phyloP scores from a whole-genome alignment of 2,113 vertebrate species.

The Sardina pilchardus region DNA sequence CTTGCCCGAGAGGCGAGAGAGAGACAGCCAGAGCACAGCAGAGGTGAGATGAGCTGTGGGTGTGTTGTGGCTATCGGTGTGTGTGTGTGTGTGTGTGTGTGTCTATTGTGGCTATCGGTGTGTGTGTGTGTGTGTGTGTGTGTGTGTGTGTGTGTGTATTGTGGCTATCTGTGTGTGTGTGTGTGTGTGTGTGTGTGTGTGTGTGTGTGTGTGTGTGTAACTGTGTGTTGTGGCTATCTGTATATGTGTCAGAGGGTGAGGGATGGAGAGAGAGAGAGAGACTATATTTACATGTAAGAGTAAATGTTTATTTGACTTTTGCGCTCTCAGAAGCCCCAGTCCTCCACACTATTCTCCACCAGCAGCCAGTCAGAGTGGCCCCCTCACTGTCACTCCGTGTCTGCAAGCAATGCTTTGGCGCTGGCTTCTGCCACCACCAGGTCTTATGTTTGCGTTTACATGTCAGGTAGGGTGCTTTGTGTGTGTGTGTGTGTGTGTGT shows the following conservation, averaged over 20 bases:
- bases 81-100: conserved; percentile 55
- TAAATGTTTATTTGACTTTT: neutral
- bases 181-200: neutral
- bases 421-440: conserved; percentile 9
- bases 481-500: conserved; percentile 48
- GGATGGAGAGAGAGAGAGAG: neutral
- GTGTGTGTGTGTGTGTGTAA: neutral
- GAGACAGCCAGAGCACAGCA: conserved; percentile 65
- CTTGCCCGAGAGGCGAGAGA: conserved; percentile 67
- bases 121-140: neutral
- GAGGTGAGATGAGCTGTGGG: conserved; percentile 52
- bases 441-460: neutral
- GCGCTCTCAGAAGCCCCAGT: neutral
- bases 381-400: neutral
- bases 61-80: conserved; percentile 17
- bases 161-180: neutral
- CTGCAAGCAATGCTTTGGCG: neutral
- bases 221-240: neutral
- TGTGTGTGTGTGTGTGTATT: neutral
- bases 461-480: neutral
- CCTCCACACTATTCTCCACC: neutral
- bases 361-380: neutral
- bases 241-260: neutral
- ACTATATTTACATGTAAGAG: conserved; percentile 15
- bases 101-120: neutral